Evolutionary conservation across 2,888 invertebrate genomes (phyloP).

Genomic region (Syrphus vitripennis): DNA sequence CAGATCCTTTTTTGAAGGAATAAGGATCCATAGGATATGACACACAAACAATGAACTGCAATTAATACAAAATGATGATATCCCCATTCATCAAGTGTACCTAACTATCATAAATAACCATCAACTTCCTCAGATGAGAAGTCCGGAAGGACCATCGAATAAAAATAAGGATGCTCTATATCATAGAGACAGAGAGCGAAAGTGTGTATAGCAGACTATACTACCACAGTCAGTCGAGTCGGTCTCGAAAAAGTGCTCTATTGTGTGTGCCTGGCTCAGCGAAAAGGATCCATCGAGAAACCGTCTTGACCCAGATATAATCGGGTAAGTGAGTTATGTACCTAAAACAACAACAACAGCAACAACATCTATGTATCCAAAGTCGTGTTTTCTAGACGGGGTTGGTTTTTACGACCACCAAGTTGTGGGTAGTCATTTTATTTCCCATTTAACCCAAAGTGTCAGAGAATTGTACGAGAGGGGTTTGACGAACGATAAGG

Average conservation of each 20-base stretch:
- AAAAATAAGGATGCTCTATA: conserved; percentile 16
- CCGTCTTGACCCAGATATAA: conserved; percentile 34
- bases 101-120: conserved; percentile 53
- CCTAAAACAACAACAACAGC: background rate
- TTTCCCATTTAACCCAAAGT: conserved; percentile 46
- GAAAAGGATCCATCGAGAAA: conserved; percentile 23
- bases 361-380: background rate
- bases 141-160: conserved; percentile 19
- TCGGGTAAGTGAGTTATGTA: conserved; percentile 37
- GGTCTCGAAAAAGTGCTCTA: background rate
- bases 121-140: conserved; percentile 39
- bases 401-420: conserved; percentile 36
- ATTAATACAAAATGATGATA: conserved; percentile 58
- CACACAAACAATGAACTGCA: conserved; percentile 41
- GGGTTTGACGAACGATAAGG: conserved; percentile 38
- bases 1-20: background rate
- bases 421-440: conserved; percentile 30
- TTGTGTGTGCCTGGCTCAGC: background rate
- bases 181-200: background rate
- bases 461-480: conserved; percentile 6
- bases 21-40: conserved; percentile 29
- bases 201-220: background rate
- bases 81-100: conserved; percentile 46
- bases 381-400: background rate
- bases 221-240: no score